Evolutionary conservation across 2,888 invertebrate genomes (phyloP).

Genomic region (Branchinecta sandiegonensis): DNA sequence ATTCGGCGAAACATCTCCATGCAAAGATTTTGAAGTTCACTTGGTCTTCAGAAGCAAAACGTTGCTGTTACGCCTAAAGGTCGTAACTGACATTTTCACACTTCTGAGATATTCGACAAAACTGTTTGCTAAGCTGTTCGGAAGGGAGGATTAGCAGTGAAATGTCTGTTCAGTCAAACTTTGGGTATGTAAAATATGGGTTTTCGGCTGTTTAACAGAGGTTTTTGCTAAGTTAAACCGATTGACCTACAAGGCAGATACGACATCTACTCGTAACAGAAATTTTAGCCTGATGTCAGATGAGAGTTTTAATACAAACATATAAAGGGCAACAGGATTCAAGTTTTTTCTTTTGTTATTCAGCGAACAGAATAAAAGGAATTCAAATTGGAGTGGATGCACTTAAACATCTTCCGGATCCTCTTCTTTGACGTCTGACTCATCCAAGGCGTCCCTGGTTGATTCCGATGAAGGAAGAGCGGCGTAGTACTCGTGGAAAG

Average conservation of each 20-base stretch:
- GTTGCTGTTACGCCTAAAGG: too few species aligned
- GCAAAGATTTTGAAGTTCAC: too few species aligned
- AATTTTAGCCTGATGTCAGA: not conserved
- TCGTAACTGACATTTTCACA: too few species aligned
- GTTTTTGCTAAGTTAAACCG: slow-evolving; percentile 11
- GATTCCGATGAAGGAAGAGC: not conserved
- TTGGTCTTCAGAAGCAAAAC: too few species aligned
- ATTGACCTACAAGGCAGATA: slow-evolving; percentile 9
- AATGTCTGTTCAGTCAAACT: slow-evolving; percentile 8
- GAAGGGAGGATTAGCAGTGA: not conserved
- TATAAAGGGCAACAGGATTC: not conserved
- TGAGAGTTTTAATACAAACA: not conserved
- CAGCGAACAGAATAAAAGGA: slow-evolving; percentile 5
- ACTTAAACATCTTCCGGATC: not conserved
- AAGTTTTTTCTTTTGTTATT: slow-evolving; percentile 3
- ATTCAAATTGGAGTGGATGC: not conserved
- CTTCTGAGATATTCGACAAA: too few species aligned
- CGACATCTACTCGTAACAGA: slow-evolving; percentile 14
- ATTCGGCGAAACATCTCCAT: too few species aligned
- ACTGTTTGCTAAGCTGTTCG: not conserved
- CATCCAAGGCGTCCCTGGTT: slow-evolving; percentile 11
- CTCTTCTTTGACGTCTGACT: slow-evolving; percentile 14
- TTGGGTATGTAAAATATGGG: not conserved
- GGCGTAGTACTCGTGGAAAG: too few species aligned
- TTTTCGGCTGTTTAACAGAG: not conserved